Conservation (phyloP, 2,888 invertebrate genomes). For the Belgica antarctica region DNA sequence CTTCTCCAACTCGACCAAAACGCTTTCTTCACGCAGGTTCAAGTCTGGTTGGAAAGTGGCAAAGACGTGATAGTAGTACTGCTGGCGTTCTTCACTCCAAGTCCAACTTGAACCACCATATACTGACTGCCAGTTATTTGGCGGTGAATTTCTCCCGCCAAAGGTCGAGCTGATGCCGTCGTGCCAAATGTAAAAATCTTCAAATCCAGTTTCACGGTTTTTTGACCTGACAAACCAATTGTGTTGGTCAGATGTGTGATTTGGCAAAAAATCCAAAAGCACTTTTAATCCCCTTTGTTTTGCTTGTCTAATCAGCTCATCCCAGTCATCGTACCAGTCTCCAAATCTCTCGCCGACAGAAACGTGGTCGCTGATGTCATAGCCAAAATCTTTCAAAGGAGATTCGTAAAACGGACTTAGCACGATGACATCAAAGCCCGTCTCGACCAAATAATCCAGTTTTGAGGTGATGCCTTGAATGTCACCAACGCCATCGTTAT, state of each 20-base stretch:
- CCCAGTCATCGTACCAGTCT: conserved; percentile 60
- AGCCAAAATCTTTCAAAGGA: conserved; percentile 64
- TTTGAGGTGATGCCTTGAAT: conserved; percentile 51
- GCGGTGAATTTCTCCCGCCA: conserved; percentile 50
- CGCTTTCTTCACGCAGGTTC: conserved; percentile 61
- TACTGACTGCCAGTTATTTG: conserved; percentile 56
- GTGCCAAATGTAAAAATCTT: conserved; percentile 75
- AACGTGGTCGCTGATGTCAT: conserved; percentile 61
- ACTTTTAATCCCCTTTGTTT: conserved; percentile 57
- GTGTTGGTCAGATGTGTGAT: conserved; percentile 71
- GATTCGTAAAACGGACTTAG: conserved; percentile 68
- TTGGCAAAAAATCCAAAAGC: conserved; percentile 63
- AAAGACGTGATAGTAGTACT: conserved; percentile 67
- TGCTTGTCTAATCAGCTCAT: conserved; percentile 51
- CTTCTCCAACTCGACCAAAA: conserved; percentile 57
- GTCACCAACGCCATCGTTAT: conserved; percentile 66
- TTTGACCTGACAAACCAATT: conserved; percentile 74
- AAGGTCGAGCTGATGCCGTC: conserved; percentile 50
- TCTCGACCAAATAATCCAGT: conserved; percentile 59
- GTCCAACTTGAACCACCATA: conserved; percentile 65
- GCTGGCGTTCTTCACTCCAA: conserved; percentile 59
- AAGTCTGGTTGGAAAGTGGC: conserved; percentile 64
- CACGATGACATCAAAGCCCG: conserved; percentile 66
- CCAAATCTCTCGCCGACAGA: conserved; percentile 60
- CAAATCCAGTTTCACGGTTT: conserved; percentile 61